Evolutionary conservation across 2,797 vertebrate genomes (phyloP), one percentile per base, ranked within the genome.

Genomic region (Crenuchus spilurus): DNA sequence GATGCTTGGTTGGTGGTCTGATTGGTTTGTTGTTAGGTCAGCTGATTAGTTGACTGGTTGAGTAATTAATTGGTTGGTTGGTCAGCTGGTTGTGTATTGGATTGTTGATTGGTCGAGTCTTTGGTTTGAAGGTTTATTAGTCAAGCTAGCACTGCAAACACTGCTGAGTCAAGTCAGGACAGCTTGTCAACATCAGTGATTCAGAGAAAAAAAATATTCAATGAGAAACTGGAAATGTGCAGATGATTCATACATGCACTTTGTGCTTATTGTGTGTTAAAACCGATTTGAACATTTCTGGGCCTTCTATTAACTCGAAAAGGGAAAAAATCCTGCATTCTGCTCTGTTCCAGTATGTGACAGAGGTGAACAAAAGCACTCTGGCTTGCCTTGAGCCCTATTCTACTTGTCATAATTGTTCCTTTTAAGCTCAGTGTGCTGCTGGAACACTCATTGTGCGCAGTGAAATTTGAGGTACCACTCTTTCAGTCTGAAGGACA

Each of bases 401-500:
- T 64, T 64, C 41, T 64, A 30, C 14, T 10, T 11, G 9, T 20
- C 14, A 30, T 30, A 64, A 64, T 64, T 46, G 61, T 64, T 46
- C 26, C 7, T 2, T 64, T 46, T 16, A 20, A 20, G 16, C 37
- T 26, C 14, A 26, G 30, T 26, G 3, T 26, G 37, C 41, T 13
- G 20, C 26, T 64, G 26, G 41, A 46, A 31, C 41, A 18, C 1
- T 22, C 61, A 64, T 5, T 44, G 24, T 64, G 30, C 26, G 46
- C 6, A 18, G 24, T 46, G 26, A 30, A 41, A 64, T 28, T 28
- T 41, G 24, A 62, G 14, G 60, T 46, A 64, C 24, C 24, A 18
- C 60, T 61, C 11, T 44, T 63, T 44, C 57, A 63, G 8, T 30
- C 41, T 63, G 22, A 63, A 63, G 61, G 61, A 63, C 39, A 18